These are phyloP conservation scores for Cisticola juncidis DNA, from an alignment of 2,113 vertebrate genomes.

Conservation along the genomic window DNA sequence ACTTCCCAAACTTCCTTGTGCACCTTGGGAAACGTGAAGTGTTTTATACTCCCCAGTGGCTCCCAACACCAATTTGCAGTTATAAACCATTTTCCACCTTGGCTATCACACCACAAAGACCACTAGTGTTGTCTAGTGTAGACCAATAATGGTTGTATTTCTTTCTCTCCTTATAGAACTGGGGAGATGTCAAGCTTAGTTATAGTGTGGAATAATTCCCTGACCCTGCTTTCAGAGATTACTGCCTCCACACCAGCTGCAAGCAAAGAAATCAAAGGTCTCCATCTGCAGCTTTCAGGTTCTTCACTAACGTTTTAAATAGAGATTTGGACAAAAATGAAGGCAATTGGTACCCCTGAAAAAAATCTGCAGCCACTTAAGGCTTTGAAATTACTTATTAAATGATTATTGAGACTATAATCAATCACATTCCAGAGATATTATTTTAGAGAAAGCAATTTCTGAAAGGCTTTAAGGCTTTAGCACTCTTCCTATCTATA, in stretches of 20 bases:
- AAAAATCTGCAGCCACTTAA: not conserved
- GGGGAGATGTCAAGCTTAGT: not conserved
- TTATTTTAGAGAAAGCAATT: not conserved
- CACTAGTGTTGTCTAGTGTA: no score
- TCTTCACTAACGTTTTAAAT: not conserved
- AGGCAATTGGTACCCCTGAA: not conserved
- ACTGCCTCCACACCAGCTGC: not conserved
- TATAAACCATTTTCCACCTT: not conserved
- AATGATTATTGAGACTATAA: not conserved
- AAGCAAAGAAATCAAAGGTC: not conserved
- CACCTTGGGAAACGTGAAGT: not conserved
- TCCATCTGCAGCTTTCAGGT: not conserved
- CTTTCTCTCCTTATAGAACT: not conserved
- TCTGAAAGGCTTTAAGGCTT: not conserved
- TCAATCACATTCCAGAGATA: not conserved
- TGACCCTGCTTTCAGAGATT: not conserved
- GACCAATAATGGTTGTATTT: not conserved
- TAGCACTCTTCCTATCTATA: fast-evolving
- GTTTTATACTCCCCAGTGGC: not conserved
- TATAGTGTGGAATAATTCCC: not conserved
- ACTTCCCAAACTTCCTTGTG: not conserved
- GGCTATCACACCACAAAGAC: not conserved
- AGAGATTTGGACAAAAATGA: not conserved
- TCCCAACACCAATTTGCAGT: not conserved
- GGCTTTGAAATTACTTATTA: not conserved